A percentile compares a stretch with the other conserved stretches of the same genome.
phyloP scores from a whole-genome alignment of 2,888 invertebrate genomes.

The Epinotia ramella region DNA sequence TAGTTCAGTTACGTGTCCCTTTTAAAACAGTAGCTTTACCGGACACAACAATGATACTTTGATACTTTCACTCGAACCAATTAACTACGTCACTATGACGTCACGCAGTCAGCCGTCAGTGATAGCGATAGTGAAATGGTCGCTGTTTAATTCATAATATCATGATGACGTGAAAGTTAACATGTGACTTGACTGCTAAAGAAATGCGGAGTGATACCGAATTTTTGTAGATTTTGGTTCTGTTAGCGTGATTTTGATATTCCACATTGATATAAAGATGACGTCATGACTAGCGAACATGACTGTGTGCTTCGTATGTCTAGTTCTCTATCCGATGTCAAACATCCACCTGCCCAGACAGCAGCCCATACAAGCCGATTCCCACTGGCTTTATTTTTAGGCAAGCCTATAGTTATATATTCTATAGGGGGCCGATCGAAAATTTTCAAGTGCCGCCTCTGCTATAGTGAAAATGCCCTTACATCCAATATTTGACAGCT shows the following conservation, averaged over 20 bases:
- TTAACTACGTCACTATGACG: constrained; percentile 33
- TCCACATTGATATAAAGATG: background rate
- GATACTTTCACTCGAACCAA: constrained; percentile 36
- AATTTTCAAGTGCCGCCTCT: too few species aligned
- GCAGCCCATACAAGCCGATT: too few species aligned
- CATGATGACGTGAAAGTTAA: constrained; percentile 26
- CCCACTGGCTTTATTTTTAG: too few species aligned
- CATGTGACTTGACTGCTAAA: constrained; percentile 14
- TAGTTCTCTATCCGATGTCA: too few species aligned
- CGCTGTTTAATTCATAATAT: constrained; percentile 13
- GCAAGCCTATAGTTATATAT: too few species aligned
- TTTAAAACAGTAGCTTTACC: constrained; percentile 22
- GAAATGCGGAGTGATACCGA: background rate
- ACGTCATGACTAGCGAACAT: too few species aligned
- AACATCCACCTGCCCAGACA: too few species aligned
- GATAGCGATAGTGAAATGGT: constrained; percentile 34
- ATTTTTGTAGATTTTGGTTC: background rate
- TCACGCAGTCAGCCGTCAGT: constrained; percentile 15
- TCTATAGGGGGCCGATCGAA: too few species aligned
- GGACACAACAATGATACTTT: too few species aligned
- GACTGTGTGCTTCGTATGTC: too few species aligned
- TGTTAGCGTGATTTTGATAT: background rate
- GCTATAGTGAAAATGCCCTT: too few species aligned
- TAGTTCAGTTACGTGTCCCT: background rate
- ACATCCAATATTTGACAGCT: too few species aligned